Base-by-base conservation (phyloP, 2,113 vertebrate genomes). In the Menura novaehollandiae region DNA sequence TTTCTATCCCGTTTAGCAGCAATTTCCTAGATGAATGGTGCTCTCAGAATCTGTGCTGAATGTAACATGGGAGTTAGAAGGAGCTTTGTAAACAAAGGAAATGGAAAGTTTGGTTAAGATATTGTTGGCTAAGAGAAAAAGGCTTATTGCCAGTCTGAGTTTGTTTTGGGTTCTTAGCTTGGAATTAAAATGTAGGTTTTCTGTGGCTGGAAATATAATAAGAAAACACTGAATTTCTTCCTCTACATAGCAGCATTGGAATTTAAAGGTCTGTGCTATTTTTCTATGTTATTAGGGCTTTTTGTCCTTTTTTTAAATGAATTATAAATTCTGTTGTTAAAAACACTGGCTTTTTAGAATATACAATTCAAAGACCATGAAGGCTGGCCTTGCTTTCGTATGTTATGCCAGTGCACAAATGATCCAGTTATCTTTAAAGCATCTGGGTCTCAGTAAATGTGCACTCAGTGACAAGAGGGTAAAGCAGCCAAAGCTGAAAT, bases 31-130 rank as follows among this genome's bases (percentile, higher is more conserved):
- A 91, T 94, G 77, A 95, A 68, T 59, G n/a, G 59, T 56, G 35
- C 71, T 91, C 71, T 91, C 58, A 93, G 91, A 89, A 89, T 69
- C 75, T 64, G 53, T 63, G 47, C 68, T 82, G 96, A 95, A 88
- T 88, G 59, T 75, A 95, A 88, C 37, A 93, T 86, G 73, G 63
- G 78, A 94, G 75, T 86, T 85, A 87, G 51, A 72, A 82, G 60
- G 76, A 88, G 58, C 51, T 94, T 44, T 92, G 88, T 94, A 96
- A 96, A 98, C 95, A 97, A 97, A 96, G 95, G 93, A 98, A 97
- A 93, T 94, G 92, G 95, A 95, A 96, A 95, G 84, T 95, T 96
- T 97, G 79, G 83, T 97, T 93, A 89, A 94, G 92, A 97, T 94
- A 93, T 88, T 96, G 59, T 78, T 96, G 95, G 95, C 92, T 91